Conservation (phyloP, 1,140 invertebrate genomes). For the Maniola jurtina region DNA sequence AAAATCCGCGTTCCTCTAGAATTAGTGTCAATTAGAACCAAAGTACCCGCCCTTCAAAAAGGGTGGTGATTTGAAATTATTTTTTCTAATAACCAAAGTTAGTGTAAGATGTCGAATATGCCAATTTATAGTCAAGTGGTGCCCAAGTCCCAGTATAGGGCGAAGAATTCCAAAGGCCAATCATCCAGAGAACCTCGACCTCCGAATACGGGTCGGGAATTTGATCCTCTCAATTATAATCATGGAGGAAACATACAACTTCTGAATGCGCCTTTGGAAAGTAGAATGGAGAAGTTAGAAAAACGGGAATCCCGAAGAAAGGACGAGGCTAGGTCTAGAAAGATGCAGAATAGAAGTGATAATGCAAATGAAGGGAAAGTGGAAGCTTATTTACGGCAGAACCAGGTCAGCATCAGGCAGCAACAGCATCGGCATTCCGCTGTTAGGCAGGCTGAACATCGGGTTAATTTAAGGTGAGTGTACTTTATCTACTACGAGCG, state of each 20-base stretch:
- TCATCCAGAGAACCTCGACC: conserved; percentile 56
- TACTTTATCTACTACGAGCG: not conserved
- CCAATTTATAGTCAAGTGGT: conserved; percentile 77
- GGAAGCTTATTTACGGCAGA: conserved; percentile 72
- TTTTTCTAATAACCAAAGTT: conserved; percentile 63
- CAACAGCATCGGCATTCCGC: conserved; percentile 68
- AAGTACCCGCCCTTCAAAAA: conserved; percentile 38
- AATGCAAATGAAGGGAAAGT: conserved; percentile 62
- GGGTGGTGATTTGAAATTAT: conserved; percentile 39
- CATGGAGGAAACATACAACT: conserved; percentile 72
- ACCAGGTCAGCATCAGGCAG: conserved; percentile 71
- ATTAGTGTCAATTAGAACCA: conserved; percentile 61
- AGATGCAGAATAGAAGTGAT: conserved; percentile 50
- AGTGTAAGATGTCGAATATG: conserved; percentile 72
- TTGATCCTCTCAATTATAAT: conserved; percentile 75
- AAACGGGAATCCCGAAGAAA: conserved; percentile 51
- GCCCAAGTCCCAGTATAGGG: conserved; percentile 64
- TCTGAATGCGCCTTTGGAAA: conserved; percentile 48
- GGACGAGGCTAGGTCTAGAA: conserved; percentile 50
- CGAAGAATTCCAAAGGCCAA: conserved; percentile 47
- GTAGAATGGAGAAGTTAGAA: conserved; percentile 51
- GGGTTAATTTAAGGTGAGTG: conserved; percentile 69
- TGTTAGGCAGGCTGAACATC: conserved; percentile 72
- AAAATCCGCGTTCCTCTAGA: conserved; percentile 57
- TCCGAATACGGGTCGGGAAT: conserved; percentile 54